These are phyloP conservation scores for Hepsetus odoe DNA, from an alignment of 2,113 vertebrate species.

Conservation along the genomic window DNA sequence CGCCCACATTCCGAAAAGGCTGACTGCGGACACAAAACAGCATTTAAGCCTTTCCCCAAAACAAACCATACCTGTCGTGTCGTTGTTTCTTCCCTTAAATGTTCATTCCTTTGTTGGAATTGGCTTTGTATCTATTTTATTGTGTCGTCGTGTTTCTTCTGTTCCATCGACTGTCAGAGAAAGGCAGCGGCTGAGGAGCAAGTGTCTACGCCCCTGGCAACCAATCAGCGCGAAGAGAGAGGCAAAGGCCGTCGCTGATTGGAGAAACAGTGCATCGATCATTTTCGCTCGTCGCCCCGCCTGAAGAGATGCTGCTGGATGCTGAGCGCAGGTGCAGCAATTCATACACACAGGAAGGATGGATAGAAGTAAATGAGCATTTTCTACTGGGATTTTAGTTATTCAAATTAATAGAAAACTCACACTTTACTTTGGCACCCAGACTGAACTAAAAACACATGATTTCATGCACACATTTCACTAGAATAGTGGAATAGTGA, in stretches of 20 bases:
- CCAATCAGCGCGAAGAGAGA: constrained; percentile 60
- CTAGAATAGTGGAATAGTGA: too few species aligned
- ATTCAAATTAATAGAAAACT: background rate
- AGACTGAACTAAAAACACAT: too few species aligned
- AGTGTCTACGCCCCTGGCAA: constrained; percentile 71
- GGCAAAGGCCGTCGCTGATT: constrained; percentile 52
- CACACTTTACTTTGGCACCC: too few species aligned
- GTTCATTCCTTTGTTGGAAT: too few species aligned
- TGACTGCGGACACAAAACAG: background rate
- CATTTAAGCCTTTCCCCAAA: background rate
- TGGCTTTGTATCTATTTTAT: too few species aligned
- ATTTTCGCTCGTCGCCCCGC: constrained; percentile 63
- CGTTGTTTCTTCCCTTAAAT: constrained; percentile 12
- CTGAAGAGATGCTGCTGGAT: constrained; percentile 70
- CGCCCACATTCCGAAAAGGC: background rate
- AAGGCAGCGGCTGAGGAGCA: constrained; percentile 53
- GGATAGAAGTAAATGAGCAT: background rate
- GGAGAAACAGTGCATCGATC: constrained; percentile 51
- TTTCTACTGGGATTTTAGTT: background rate
- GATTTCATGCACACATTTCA: too few species aligned
- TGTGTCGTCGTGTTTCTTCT: constrained; percentile 10
- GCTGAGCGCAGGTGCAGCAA: constrained; percentile 54
- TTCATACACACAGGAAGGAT: background rate
- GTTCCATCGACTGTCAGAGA: constrained; percentile 68
- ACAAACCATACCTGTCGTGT: constrained; percentile 12